These are phyloP conservation scores for Siniperca knerii DNA, from an alignment of 2,113 vertebrate species.

Conservation along the genomic window DNA sequence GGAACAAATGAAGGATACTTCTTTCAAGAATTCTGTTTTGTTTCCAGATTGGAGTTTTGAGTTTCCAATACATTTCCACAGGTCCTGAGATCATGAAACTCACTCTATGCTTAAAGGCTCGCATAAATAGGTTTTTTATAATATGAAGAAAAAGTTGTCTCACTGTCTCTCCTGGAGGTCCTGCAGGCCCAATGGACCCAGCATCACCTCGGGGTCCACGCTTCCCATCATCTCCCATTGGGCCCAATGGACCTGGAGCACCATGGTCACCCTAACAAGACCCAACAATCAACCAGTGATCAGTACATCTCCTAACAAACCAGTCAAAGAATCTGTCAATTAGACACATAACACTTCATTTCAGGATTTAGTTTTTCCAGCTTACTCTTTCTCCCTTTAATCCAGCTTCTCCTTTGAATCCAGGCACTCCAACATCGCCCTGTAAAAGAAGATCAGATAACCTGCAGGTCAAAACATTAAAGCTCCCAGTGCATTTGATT, in stretches of 20 bases:
- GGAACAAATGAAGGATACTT: not conserved
- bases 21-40: not conserved
- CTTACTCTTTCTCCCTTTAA: conserved; percentile 95
- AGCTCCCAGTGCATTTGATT: not conserved
- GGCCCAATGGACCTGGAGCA: conserved; percentile 90
- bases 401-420: conserved; percentile 96
- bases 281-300: not conserved
- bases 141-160: conserved; percentile 51
- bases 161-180: conserved; percentile 92
- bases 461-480: not conserved
- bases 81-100: not conserved
- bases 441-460: conserved; percentile 59
- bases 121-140: not conserved
- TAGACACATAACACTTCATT: not conserved
- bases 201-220: conserved; percentile 93
- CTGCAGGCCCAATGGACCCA: conserved; percentile 88
- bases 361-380: not conserved
- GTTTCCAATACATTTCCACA: not conserved
- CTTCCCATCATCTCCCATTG: conserved; percentile 96
- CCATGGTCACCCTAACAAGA: conserved; percentile 90
- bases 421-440: conserved; percentile 92
- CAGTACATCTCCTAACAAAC: not conserved
- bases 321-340: not conserved
- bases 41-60: not conserved
- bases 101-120: not conserved